These are phyloP conservation scores for Bucco capensis DNA, from an alignment of 2,113 vertebrate species.

Conservation along the genomic window DNA sequence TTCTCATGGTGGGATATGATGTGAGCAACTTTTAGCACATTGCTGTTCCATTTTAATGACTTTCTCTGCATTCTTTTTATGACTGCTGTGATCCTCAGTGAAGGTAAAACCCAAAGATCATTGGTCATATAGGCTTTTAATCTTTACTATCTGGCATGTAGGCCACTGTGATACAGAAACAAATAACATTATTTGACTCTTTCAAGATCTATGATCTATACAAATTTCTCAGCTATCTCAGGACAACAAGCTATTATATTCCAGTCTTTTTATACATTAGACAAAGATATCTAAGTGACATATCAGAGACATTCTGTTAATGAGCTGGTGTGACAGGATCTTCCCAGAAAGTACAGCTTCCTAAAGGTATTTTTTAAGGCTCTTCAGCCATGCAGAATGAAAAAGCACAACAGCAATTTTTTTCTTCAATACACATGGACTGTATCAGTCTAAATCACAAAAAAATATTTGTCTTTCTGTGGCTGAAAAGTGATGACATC, in stretches of 20 bases:
- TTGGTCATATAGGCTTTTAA: neutral
- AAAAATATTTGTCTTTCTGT: neutral
- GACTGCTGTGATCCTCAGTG: neutral
- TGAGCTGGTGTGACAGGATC: fast-evolving
- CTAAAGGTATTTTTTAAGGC: neutral
- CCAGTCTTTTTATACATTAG: neutral
- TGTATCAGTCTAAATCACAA: neutral
- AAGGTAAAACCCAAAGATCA: neutral
- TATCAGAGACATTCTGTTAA: neutral
- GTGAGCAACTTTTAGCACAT: neutral
- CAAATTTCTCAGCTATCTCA: neutral
- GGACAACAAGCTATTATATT: neutral
- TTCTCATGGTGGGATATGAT: neutral
- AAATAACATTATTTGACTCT: neutral
- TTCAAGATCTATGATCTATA: neutral
- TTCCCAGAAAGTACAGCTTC: neutral
- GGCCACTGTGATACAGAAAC: neutral
- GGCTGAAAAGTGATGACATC: neutral
- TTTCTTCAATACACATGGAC: fast-evolving
- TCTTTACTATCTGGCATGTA: neutral
- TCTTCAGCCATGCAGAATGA: neutral
- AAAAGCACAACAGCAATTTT: neutral
- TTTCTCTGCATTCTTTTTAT: neutral
- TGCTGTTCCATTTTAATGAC: neutral
- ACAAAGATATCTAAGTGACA: neutral